Evolutionary conservation across 2,888 invertebrate genomes (phyloP), one percentile per base, ranked within the genome.

Genomic region (Cistogaster globosa): DNA sequence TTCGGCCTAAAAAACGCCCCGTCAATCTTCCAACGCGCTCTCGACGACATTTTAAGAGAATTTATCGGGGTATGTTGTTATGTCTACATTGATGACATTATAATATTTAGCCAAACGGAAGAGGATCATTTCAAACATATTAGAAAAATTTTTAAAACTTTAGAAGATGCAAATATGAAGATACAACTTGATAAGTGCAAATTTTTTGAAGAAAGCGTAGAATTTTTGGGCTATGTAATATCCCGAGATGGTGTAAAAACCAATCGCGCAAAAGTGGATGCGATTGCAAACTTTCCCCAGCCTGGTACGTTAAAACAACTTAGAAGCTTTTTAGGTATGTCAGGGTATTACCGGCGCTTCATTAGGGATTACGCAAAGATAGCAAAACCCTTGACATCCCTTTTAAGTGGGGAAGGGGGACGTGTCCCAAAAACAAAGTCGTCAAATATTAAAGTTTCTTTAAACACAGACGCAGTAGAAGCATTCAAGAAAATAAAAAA

Each of bases 271-370:
- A 32, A 87, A 72, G 78, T 85, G 12, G 36, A 84, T 51, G 74
- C 83, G 9, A 83, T 87, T 9, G 11, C 32, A 11, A 32, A 67
- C 36, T 77, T 69, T 32, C 53, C 38, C 1, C n/a, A 14, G 20
- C 69, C 78, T 5, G 53, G n/a, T 79, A 86, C 87, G 2, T 12
- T 87, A 1, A 85, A 81, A 45, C 86, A 86, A 36, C 63, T 87
- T 0, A 62, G 86, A 83, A 80, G 80, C 0, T 84, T 87, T 51
- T 57, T 83, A 7, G 86, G 86, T 4, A 22, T 87, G 18, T 83
- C 86, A 51, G 84, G 83, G 0, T 81, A 60, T 20, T 81, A 80
- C 22, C 57, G 74, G 18, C 57, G 60, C 8, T 67, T 77, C 14
- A n/a, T 57, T 4, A 67, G 18, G 36, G 67, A 76, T 26, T 83